Evolutionary conservation across 2,113 vertebrate genomes (phyloP).

Genomic region (Perccottus glenii): DNA sequence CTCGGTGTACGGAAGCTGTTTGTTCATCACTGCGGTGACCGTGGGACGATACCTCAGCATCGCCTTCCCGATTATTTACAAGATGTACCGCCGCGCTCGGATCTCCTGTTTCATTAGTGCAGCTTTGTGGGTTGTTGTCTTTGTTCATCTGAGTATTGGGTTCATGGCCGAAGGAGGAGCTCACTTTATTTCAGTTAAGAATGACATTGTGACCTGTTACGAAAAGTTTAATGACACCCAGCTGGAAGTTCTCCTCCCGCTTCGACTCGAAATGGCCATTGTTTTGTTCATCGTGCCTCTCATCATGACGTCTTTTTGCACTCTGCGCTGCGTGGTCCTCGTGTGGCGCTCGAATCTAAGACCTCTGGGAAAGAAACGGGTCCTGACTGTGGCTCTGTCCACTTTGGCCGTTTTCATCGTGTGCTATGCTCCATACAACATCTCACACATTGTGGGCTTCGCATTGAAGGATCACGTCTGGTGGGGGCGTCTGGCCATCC

Average conservation of each 20-base stretch:
- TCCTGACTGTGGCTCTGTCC: slow-evolving; percentile 73
- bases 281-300: slow-evolving; percentile 77
- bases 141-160: slow-evolving; percentile 71
- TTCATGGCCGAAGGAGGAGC: slow-evolving; percentile 65
- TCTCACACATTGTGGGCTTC: slow-evolving; percentile 81
- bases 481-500: slow-evolving; percentile 76
- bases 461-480: slow-evolving; percentile 28
- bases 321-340: slow-evolving; percentile 75
- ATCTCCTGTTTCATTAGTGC: slow-evolving; percentile 76
- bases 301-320: slow-evolving; percentile 74
- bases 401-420: slow-evolving; percentile 79
- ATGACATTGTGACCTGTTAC: slow-evolving; percentile 66
- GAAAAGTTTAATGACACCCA: slow-evolving; percentile 74
- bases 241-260: slow-evolving; percentile 73
- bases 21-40: slow-evolving; percentile 79
- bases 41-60: slow-evolving; percentile 83
- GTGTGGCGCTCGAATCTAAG: slow-evolving; percentile 75
- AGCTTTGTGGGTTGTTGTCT: slow-evolving; percentile 73
- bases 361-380: slow-evolving; percentile 67
- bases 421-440: slow-evolving; percentile 84
- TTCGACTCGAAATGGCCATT: slow-evolving; percentile 81
- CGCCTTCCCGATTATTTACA: slow-evolving; percentile 82
- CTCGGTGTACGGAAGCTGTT: slow-evolving; percentile 80
- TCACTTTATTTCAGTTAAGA: slow-evolving; percentile 56
- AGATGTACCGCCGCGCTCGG: slow-evolving; percentile 75